Evolutionary conservation across 2,888 invertebrate species (phyloP).

Genomic region (Ophioninae sp.): DNA sequence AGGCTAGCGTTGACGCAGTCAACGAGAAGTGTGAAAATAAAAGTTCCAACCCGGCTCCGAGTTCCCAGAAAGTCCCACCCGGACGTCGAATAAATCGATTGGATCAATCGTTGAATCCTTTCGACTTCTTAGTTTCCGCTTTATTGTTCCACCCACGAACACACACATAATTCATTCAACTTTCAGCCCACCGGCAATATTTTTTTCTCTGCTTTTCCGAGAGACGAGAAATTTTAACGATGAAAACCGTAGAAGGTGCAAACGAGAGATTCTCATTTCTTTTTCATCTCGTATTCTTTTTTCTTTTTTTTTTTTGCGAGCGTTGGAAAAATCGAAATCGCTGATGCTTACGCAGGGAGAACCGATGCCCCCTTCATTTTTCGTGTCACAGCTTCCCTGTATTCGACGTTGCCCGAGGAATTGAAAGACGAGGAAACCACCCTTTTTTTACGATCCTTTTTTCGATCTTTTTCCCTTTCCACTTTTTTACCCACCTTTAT

Average conservation of each 20-base stretch:
- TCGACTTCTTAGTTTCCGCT: constrained; percentile 61
- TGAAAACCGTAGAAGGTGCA: constrained; percentile 51
- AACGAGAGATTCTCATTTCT: constrained; percentile 29
- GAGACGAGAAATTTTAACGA: constrained; percentile 60
- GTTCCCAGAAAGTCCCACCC: constrained; percentile 19
- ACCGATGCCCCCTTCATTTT: constrained; percentile 41
- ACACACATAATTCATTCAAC: constrained; percentile 20
- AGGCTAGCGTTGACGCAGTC: constrained; percentile 58
- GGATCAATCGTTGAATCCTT: constrained; percentile 60
- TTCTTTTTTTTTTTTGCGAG: constrained; percentile 24
- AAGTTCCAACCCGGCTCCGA: constrained; percentile 50
- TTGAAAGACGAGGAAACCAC: constrained; percentile 35
- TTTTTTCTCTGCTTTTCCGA: constrained; percentile 21
- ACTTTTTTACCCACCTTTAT: not conserved
- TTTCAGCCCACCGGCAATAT: constrained; percentile 22
- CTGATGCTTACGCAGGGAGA: constrained; percentile 42
- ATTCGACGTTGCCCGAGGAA: constrained; percentile 6
- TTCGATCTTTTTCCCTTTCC: not conserved
- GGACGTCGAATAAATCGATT: constrained; percentile 57
- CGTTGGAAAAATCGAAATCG: constrained; percentile 50
- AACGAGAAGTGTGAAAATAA: constrained; percentile 53
- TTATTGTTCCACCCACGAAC: constrained; percentile 40
- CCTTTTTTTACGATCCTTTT: constrained; percentile 19
- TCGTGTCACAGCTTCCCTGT: constrained; percentile 4
- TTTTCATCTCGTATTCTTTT: constrained; percentile 27